Evolutionary conservation across 2,113 vertebrate species (phyloP), one percentile per base, ranked within the genome.

Genomic region (Hyla sarda): DNA sequence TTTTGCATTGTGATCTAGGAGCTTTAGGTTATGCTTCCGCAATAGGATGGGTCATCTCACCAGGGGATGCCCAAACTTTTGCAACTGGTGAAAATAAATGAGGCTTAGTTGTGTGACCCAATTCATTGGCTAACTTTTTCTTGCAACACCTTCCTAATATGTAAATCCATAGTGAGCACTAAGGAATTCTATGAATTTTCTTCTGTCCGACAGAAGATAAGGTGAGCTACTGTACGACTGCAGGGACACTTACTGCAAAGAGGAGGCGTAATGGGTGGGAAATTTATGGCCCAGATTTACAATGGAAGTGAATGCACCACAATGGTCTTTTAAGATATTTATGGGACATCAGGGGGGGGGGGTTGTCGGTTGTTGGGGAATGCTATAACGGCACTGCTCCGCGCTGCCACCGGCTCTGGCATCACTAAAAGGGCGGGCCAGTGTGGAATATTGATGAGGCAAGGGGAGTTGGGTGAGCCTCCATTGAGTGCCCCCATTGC

Each of bases 141-240:
- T 54, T 37, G 3, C 1, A 37, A 58, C 30, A 78, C 76, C 52
- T 50, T 21, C 16, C 30, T 23, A 3, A 32, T 41, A 41, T 13
- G 14, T 34, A 54, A 54, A 56, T 77, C 12, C 48, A 77, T 25
- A 30, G 14, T 30, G 25, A 13, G 48, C n/a, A 2, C 25, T 30
- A 32, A 32, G 58, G 76, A 78, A 78, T 78, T 52, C 76, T 58
- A 52, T 58, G 76, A 78, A 78, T 58, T 78, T 34, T 14, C 76
- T 34, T 78, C 52, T 32, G 76, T 28, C 23, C 34, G 48, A 3
- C 19, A 58, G 28, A 37, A 78, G 32, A 37, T 58, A 56, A 54
- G 75, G 19, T 21, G 50, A 50, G 19, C 28, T 11, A 41, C n/a
- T n/a, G n/a, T n/a, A 28, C 56, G 75, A 34, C 75, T 56, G 21